Evolutionary conservation across 1,140 invertebrate genomes (phyloP), one percentile per base, ranked within the genome.

Genomic region (Armadillidium nasatum): DNA sequence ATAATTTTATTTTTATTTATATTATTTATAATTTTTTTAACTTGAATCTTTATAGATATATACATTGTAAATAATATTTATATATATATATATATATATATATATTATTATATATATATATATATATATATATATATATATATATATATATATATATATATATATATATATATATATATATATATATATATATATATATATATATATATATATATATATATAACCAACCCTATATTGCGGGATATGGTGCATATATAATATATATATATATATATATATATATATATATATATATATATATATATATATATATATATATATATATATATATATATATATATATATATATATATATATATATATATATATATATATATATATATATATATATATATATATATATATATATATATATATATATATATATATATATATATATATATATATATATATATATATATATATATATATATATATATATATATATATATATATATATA

Each of bases 31-130:
- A 60, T 60, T 60, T 60, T 3, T 60, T 4, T 60, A 1, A 15
- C 15, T 15, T 15, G 19, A 3, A 4, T 60, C 11, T 60, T 15
- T 10, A 50, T 15, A 50, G 9, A 50, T 10, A 50, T 50, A 15
- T 10, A 10, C 46, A 50, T 10, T 10, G 9, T 10, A 10, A 50
- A 10, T 10, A 10, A 50, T 50, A 50, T 50, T 10, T 50, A 50
- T 50, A 50, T 50, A 50, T 50, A 50, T 50, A 50, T 50, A 50
- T 50, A 50, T 50, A 50, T 50, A 50, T 50, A 50, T 50, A 50
- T 10, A 10, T 15, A 50, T 50, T 10, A 50, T 10, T 50, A 10
- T 10, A 50, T 50, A 50, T 50, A 15, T 50, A 10, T 50, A 50
- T 15, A 15, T 10, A 10, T 10, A 10, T 50, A 10, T 10, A 50